Evolutionary conservation across 1,140 invertebrate species (phyloP).

Genomic region (Phocides pigmalion): DNA sequence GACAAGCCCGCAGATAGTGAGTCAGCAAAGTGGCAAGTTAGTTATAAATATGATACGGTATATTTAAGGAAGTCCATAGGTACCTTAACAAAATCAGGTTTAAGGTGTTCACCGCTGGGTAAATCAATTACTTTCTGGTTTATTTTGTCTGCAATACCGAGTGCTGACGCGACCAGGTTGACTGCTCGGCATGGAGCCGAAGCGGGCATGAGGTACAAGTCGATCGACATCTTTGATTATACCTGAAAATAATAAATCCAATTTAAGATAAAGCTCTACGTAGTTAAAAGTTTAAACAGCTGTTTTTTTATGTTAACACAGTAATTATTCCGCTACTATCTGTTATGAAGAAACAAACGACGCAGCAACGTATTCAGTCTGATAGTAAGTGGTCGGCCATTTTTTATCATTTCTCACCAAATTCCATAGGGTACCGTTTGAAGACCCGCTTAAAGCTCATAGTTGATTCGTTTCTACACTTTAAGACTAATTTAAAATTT

Average conservation of each 20-base stretch:
- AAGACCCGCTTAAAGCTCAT: too few relatives aligned
- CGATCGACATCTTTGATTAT: slow-evolving; percentile 46
- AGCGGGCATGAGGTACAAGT: slow-evolving; percentile 86
- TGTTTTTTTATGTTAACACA: too few relatives aligned
- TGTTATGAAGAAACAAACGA: too few relatives aligned
- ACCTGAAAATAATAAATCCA: slow-evolving; percentile 11
- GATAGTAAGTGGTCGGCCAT: too few relatives aligned
- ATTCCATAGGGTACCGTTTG: too few relatives aligned
- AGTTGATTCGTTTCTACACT: too few relatives aligned
- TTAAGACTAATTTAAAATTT: too few relatives aligned
- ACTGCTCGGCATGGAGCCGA: slow-evolving; percentile 88
- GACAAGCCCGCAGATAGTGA: not conserved
- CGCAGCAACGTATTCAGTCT: too few relatives aligned
- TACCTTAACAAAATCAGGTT: slow-evolving; percentile 88
- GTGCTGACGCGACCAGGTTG: slow-evolving; percentile 85
- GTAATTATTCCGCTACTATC: too few relatives aligned
- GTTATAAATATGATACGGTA: not conserved
- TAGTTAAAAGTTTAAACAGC: too few relatives aligned
- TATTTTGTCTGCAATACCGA: slow-evolving; percentile 88
- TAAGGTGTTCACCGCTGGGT: slow-evolving; percentile 84
- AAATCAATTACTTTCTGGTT: slow-evolving; percentile 83
- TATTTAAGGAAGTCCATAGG: not conserved
- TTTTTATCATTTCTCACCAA: too few relatives aligned
- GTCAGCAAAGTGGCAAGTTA: not conserved
- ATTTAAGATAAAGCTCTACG: too few relatives aligned